Base-by-base conservation (phyloP, 2,113 vertebrate genomes). In the Pheucticus melanocephalus region DNA sequence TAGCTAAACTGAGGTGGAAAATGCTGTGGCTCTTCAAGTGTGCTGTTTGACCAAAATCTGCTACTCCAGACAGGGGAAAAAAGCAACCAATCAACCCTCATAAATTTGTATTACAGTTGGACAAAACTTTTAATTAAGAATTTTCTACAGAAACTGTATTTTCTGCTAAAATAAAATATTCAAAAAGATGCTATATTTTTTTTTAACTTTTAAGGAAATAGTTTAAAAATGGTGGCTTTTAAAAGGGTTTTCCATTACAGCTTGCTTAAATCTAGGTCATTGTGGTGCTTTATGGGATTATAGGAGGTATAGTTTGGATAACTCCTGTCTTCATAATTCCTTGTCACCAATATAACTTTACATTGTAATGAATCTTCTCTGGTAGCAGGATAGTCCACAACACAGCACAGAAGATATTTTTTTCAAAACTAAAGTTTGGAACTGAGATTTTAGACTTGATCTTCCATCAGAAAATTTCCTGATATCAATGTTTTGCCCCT, bases 21-120 rank as follows among this genome's bases (percentile, higher is more conserved):
- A 57, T 70, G 54, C 54, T 78, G 60, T 66, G 68, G 21, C 22
- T 92, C 44, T 77, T 92, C 57, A 82, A 63, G 31, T 39, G 35
- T 78, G 39, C 30, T 75, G 31, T 44, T 92, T 92, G 82, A 61
- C 78, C 78, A 63, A 87, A 78, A 83, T 44, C 77, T 91, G 51
- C 5, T n/a, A 28, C 39, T 90, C n/a, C 20, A 57, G 51, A 50
- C 12, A 73, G n/a, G 17, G 42, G 15, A 2, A 1, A 5, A 20
- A 17, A 12, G 4, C 14, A 18, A 11, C 0, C 11, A 87, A 18
- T 2, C 9, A 45, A 23, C 11, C 23, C 61, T 51, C 19, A 28
- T 28, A 47, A 71, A 25, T 56, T 59, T 81, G 8, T 73, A n/a
- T 83, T 88, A 40, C 60, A 56, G 5, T 40, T 47, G 23, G 31